These are phyloP conservation scores for Anthopleura sola DNA, from an alignment of 64 coral and sea anemone species.

Conservation along the genomic window DNA sequence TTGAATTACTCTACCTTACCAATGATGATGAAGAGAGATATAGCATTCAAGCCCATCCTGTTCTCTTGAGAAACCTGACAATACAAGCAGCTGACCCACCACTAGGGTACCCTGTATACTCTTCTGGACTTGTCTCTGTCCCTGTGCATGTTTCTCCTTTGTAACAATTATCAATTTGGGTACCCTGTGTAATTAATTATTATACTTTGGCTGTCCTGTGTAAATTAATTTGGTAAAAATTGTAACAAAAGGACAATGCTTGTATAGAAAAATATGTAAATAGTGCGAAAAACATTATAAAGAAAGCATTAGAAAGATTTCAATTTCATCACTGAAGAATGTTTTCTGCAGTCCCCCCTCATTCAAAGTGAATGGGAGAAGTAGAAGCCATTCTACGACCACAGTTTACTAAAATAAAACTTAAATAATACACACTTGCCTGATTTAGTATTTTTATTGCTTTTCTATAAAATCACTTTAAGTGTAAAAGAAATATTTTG, in stretches of 20 bases:
- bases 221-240: too few relatives aligned
- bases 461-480: slow-evolving; percentile 26
- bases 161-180: background rate
- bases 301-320: too few relatives aligned
- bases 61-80: slow-evolving; percentile 88
- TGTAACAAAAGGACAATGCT: too few relatives aligned
- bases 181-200: background rate
- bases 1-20: slow-evolving; percentile 90
- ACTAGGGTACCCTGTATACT: slow-evolving; percentile 87
- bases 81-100: slow-evolving; percentile 95
- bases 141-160: background rate
- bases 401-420: background rate
- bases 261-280: too few relatives aligned
- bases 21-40: slow-evolving; percentile 98
- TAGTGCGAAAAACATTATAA: too few relatives aligned
- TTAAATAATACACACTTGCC: background rate
- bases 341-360: too few relatives aligned
- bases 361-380: background rate
- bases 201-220: too few relatives aligned
- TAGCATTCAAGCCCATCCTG: slow-evolving; percentile 96
- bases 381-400: background rate
- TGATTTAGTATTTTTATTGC: slow-evolving; percentile 5
- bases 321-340: too few relatives aligned
- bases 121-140: slow-evolving; percentile 43
- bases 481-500: slow-evolving; percentile 30